Conservation (phyloP, 2,797 vertebrate genomes). For the Acrocephalus scirpaceus region DNA sequence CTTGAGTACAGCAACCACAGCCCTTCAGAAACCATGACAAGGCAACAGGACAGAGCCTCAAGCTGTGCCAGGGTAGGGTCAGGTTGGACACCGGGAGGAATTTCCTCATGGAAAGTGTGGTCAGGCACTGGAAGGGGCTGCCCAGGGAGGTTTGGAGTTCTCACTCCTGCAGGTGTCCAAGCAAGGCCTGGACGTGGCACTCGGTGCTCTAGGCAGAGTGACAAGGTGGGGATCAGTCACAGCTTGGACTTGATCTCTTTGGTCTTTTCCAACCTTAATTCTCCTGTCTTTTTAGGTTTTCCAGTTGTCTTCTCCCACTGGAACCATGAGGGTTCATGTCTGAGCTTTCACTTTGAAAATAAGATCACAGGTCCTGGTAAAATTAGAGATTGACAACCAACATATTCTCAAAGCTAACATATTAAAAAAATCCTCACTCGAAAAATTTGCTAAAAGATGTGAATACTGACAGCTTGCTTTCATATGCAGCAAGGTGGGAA, state of each 20-base stretch:
- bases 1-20: background rate
- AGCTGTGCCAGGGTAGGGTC: background rate
- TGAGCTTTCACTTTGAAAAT: background rate
- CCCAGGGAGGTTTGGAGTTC: background rate
- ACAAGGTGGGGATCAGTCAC: background rate
- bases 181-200: accelerated
- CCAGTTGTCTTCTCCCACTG: background rate
- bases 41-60: background rate
- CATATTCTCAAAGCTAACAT: background rate
- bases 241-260: background rate
- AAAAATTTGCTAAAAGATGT: background rate
- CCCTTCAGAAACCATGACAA: accelerated
- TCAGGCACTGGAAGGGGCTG: background rate
- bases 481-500: background rate
- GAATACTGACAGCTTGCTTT: background rate
- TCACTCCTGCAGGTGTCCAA: background rate
- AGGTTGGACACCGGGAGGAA: background rate
- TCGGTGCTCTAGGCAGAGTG: background rate
- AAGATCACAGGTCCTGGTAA: accelerated
- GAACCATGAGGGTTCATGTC: background rate
- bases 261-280: background rate
- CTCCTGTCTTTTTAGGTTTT: accelerated
- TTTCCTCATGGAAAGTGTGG: background rate
- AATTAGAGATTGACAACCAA: background rate
- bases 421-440: accelerated